Percentiles rank a stretch among this genome's conserved stretches.
Evolutionary conservation across 2,888 invertebrate species (phyloP).

Genomic region (Plebejus melissa): DNA sequence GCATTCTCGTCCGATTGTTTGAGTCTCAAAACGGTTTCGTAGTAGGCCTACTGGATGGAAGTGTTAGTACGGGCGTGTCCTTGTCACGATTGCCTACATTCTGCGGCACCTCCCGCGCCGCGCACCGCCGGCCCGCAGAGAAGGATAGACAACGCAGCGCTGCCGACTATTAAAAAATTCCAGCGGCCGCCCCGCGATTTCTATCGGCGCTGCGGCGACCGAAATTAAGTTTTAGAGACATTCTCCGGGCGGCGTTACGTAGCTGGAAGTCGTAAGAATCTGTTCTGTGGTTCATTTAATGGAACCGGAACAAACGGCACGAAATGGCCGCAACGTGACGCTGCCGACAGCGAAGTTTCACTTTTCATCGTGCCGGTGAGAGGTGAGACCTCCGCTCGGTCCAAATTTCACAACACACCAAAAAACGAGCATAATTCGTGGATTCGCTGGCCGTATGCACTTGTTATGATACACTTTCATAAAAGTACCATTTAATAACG

Average conservation of each 20-base stretch:
- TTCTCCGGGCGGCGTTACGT: conserved; percentile 22
- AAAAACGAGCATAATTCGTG: conserved; percentile 46
- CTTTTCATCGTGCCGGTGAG: conserved; percentile 75
- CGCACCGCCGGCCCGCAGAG: conserved; percentile 55
- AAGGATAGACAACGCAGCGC: conserved; percentile 71
- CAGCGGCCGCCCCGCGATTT: conserved; percentile 37
- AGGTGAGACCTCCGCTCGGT: conserved; percentile 64
- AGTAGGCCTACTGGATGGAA: conserved; percentile 51
- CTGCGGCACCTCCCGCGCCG: conserved; percentile 63
- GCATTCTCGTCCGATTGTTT: too few species aligned
- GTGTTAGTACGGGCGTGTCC: conserved; percentile 78
- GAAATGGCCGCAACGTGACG: conserved; percentile 64
- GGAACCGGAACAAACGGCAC: conserved; percentile 69
- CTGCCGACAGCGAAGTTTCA: conserved; percentile 68
- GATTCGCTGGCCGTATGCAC: conserved; percentile 27
- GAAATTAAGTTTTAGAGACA: conserved; percentile 11
- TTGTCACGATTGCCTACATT: conserved; percentile 80
- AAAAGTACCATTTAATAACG: background rate
- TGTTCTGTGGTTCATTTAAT: conserved; percentile 46
- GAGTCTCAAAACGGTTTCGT: too few species aligned
- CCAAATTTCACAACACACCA: conserved; percentile 72
- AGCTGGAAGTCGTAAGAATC: conserved; percentile 32
- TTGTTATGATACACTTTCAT: conserved; percentile 28
- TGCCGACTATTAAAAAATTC: conserved; percentile 61
- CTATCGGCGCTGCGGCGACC: conserved; percentile 32